Evolutionary conservation across 2,888 invertebrate species (phyloP).

Genomic region (Julus scandinavius): DNA sequence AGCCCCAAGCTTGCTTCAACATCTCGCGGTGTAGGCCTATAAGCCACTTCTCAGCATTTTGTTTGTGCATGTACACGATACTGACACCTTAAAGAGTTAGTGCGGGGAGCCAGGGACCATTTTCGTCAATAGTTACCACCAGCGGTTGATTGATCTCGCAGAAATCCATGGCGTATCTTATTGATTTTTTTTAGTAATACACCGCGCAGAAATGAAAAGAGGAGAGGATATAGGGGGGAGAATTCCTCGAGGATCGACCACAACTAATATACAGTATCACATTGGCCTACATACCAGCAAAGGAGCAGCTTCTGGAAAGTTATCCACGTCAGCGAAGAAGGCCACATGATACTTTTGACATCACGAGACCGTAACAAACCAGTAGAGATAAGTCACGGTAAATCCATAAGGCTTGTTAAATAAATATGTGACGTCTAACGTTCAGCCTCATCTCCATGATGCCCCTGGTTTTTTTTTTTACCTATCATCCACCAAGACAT

Average conservation of each 20-base stretch:
- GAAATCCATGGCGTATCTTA: constrained; percentile 43
- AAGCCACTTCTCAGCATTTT: constrained; percentile 4
- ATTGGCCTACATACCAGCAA: constrained; percentile 33
- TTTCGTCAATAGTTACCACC: constrained; percentile 26
- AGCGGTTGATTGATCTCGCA: constrained; percentile 43
- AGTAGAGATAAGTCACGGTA: neutral
- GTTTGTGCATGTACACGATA: constrained; percentile 36
- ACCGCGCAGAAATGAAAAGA: constrained; percentile 33
- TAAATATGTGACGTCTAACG: no score
- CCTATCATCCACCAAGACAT: no score
- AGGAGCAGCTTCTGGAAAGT: constrained; percentile 15
- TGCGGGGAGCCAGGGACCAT: constrained; percentile 40
- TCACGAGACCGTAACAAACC: neutral
- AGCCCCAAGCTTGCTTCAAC: neutral
- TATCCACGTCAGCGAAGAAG: neutral
- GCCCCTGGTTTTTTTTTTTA: no score
- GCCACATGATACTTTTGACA: neutral
- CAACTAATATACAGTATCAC: constrained; percentile 43
- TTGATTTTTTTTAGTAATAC: constrained; percentile 37
- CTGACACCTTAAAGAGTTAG: constrained; percentile 39
- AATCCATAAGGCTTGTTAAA: no score
- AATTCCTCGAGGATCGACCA: constrained; percentile 44
- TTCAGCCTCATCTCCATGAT: no score
- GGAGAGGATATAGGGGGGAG: constrained; percentile 22
- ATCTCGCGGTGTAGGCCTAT: neutral